phyloP scores from a whole-genome alignment of 2,888 invertebrate species.

The Heterodera filipjevi region DNA sequence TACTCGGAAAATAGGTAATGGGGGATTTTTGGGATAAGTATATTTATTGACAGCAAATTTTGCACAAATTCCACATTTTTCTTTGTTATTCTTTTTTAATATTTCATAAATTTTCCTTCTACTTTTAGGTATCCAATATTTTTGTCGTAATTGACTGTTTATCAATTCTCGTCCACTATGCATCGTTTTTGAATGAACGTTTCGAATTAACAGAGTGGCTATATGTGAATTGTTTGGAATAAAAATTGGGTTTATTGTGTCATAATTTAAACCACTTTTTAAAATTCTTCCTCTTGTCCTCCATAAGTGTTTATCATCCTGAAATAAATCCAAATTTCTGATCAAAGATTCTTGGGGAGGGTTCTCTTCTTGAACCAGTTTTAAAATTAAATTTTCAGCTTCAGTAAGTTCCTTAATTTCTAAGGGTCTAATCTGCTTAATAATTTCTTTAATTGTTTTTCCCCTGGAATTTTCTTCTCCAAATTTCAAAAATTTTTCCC shows the following conservation, averaged over 20 bases:
- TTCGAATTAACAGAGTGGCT: background rate
- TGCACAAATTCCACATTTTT: slow-evolving; percentile 19
- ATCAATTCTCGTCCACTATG: slow-evolving; percentile 5
- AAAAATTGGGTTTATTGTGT: slow-evolving; percentile 1
- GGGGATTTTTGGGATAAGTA: background rate
- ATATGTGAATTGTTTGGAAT: background rate
- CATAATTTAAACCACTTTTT: slow-evolving; percentile 12
- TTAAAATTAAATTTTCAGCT: too few relatives aligned
- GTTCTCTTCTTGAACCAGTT: too few relatives aligned
- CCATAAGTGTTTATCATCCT: background rate
- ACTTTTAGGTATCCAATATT: background rate
- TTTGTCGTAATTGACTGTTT: background rate
- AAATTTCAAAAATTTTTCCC: too few relatives aligned
- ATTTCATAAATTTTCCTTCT: background rate
- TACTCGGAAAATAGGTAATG: background rate
- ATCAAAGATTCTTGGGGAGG: background rate
- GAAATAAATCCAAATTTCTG: background rate
- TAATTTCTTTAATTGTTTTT: too few relatives aligned
- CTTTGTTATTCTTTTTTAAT: background rate
- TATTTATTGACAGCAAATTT: background rate
- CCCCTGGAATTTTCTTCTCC: too few relatives aligned
- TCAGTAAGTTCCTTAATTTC: too few relatives aligned
- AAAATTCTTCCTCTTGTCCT: slow-evolving; percentile 3
- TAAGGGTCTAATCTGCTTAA: too few relatives aligned
- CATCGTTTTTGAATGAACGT: too few relatives aligned